phyloP scores from a whole-genome alignment of 2,888 invertebrate genomes.

The Aleiodes alternator region DNA sequence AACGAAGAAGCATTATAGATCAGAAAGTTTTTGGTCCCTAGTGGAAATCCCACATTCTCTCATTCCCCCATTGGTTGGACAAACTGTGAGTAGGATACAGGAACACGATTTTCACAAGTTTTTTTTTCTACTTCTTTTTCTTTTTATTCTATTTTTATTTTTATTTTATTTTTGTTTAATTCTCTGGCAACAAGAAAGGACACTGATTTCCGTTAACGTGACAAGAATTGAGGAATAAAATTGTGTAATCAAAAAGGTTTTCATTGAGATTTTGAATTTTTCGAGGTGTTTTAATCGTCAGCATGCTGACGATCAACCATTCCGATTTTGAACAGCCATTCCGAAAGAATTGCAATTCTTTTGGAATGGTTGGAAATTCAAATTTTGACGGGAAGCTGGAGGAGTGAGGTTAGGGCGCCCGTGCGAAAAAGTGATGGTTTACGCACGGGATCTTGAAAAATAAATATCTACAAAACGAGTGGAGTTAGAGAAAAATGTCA shows the following conservation, averaged over 20 bases:
- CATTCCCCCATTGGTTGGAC: neutral
- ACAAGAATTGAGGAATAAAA: neutral
- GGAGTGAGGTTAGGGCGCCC: no score
- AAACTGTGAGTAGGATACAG: slow-evolving; percentile 3
- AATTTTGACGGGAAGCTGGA: no score
- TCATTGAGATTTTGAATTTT: neutral
- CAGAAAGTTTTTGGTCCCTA: slow-evolving; percentile 15
- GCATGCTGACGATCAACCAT: no score
- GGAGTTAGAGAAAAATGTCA: no score
- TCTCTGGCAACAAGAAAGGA: neutral
- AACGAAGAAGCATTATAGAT: slow-evolving; percentile 35
- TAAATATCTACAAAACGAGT: no score
- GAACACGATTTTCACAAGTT: neutral
- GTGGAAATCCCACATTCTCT: slow-evolving; percentile 22
- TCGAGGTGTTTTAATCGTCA: no score
- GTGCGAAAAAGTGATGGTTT: no score
- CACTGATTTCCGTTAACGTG: slow-evolving; percentile 9
- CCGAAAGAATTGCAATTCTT: no score
- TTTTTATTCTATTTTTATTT: neutral
- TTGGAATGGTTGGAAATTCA: no score
- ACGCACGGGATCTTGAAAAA: no score
- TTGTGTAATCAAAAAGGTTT: neutral
- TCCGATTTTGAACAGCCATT: no score
- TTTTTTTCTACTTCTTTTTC: neutral
- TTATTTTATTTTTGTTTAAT: neutral